Evolutionary conservation across 2,113 vertebrate genomes (phyloP), one percentile per base, ranked within the genome.

Genomic region (Todiramphus saurophagus): DNA sequence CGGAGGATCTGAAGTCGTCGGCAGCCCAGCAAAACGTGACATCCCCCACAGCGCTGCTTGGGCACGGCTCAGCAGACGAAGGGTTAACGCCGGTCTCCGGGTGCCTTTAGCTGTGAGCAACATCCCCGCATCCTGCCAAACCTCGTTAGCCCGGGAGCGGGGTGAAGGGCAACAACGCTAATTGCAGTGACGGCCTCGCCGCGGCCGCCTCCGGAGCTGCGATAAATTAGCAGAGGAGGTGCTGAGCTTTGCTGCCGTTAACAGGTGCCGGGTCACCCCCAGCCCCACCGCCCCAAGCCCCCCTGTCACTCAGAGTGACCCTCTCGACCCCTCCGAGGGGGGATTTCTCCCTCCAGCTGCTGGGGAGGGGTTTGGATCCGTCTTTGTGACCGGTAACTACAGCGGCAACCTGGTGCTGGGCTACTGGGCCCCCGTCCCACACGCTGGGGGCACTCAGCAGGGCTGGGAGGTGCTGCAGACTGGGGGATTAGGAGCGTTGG

Each of bases 241-340:
- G 92, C 67, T 33, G 78, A 28, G 67, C 28, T 53, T 4, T 5
- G 83, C 63, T 41, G 69, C 62, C 15, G 1, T 41, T 41, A 7
- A 7, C 87, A 89, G 96, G 81, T 85, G 87, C 66, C n/a, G 90
- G 81, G 69, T 56, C 89, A 69, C 15, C 72, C 64, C 59, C 39
- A 4, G 18, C 4, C 21, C 31, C 41, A 66, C 44, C 2, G 21
- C 35, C 53, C 41, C 3, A 10, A n/a, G 16, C 0, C 2, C 14
- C 43, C n/a, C 67, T 5, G 4, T 21, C 75, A 13, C 79, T 20
- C 19, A 0, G 2, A 8, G 13, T 16, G 62, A 79, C 95, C 93
- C 50, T 39, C 60, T 13, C 3, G 10, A 16, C 69, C 82, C 7
- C 18, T 0, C 55, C 3, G 2, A 1, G 11, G 55, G 11, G 23